A percentile compares a stretch with the other conserved stretches of the same genome.
Evolutionary conservation across 2,797 vertebrate genomes (phyloP).

Genomic region (Esox masquinongy): DNA sequence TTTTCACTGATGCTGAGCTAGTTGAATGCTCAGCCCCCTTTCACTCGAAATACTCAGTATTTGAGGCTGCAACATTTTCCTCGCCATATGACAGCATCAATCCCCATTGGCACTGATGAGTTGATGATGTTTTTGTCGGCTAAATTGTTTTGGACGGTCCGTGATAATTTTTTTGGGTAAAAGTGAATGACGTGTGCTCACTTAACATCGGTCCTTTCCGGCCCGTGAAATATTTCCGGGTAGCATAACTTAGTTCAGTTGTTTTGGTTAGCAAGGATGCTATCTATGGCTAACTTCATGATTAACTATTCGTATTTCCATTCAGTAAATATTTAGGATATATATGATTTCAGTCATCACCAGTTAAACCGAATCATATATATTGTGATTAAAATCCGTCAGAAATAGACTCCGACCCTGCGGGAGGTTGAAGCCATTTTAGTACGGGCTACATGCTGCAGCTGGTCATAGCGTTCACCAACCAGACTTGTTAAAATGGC

Average conservation of each 20-base stretch:
- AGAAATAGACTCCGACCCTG: neutral
- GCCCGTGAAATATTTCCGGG: constrained; percentile 79
- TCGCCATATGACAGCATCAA: constrained; percentile 36
- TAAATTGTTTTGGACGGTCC: constrained; percentile 67
- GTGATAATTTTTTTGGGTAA: constrained; percentile 66
- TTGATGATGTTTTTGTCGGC: constrained; percentile 57
- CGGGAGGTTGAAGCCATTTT: constrained; percentile 19
- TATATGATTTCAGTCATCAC: neutral
- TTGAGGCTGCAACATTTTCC: constrained; percentile 40
- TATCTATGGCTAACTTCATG: constrained; percentile 1
- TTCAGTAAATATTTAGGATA: neutral
- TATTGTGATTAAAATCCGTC: neutral
- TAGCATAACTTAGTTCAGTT: constrained; percentile 53
- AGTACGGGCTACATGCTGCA: constrained; percentile 11
- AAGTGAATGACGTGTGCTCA: constrained; percentile 81
- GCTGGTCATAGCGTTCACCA: neutral
- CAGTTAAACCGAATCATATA: neutral
- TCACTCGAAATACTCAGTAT: constrained; percentile 45
- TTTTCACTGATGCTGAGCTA: constrained; percentile 73
- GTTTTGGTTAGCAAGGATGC: constrained; percentile 12
- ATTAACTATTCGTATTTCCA: neutral
- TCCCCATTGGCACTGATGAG: constrained; percentile 28
- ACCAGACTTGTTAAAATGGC: constrained; percentile 17
- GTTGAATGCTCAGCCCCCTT: constrained; percentile 46
- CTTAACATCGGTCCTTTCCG: constrained; percentile 81